Evolutionary conservation across 2,113 vertebrate species (phyloP).

Genomic region (Takifugu bimaculatus): DNA sequence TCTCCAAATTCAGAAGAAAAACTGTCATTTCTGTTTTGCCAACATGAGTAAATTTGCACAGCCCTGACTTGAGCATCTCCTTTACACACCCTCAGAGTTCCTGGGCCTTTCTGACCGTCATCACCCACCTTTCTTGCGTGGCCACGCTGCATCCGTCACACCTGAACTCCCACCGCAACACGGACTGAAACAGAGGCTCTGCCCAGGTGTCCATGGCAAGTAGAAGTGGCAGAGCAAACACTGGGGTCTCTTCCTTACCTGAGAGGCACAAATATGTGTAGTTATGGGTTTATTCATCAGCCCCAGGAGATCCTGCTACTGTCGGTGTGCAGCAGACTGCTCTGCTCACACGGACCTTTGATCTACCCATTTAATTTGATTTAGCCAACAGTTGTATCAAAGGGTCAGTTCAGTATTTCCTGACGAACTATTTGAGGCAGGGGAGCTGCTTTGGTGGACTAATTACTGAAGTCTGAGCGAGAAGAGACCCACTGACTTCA

Average conservation of each 20-base stretch:
- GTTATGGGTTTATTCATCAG: neutral
- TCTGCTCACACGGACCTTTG: neutral
- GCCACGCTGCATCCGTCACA: conserved; percentile 79
- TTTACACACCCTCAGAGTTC: no score
- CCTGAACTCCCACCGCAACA: conserved; percentile 82
- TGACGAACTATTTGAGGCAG: no score
- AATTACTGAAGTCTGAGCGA: no score
- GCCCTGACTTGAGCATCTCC: no score
- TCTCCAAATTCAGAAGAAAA: no score
- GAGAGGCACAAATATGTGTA: conserved; percentile 28
- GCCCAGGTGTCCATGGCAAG: conserved; percentile 72
- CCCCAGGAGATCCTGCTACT: no score
- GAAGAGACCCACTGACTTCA: no score
- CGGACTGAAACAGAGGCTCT: conserved; percentile 78
- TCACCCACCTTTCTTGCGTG: conserved; percentile 72
- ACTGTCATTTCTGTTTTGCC: no score
- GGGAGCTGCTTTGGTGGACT: no score
- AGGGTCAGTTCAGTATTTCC: no score
- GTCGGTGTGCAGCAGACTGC: neutral
- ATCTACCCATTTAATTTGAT: neutral
- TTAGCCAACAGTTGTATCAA: no score
- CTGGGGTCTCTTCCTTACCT: conserved; percentile 84
- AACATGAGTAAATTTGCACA: no score
- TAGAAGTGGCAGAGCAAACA: conserved; percentile 86
- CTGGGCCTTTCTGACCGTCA: neutral